A percentile compares a stretch with the other conserved stretches of the same genome.
These are phyloP conservation scores for Mus pahari DNA, from an alignment of 2,113 vertebrate species.

Conservation along the genomic window DNA sequence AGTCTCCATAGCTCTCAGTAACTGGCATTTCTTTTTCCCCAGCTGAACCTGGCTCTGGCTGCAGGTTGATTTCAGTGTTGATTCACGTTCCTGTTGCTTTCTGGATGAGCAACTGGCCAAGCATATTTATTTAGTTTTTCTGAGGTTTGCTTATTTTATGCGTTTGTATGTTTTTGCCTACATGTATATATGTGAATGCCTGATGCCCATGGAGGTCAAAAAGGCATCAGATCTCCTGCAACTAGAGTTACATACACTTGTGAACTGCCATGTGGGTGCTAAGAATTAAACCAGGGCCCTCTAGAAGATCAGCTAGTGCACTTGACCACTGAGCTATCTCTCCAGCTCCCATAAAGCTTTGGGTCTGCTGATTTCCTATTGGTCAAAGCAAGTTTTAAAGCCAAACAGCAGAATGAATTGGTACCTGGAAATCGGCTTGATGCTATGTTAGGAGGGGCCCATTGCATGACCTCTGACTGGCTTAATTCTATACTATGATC, in stretches of 20 bases:
- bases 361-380: conserved; percentile 3
- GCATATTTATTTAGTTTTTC: neutral
- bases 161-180: neutral
- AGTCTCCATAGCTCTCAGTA: neutral
- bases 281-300: neutral
- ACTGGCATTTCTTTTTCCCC: conserved; percentile 33
- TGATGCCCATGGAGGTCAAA: neutral
- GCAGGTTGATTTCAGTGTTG: neutral
- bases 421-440: neutral
- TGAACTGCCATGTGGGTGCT: neutral
- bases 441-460: neutral
- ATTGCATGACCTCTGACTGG: neutral
- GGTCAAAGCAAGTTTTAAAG: conserved; percentile 20
- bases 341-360: neutral
- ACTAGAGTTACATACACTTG: neutral
- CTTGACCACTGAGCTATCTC: neutral
- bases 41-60: neutral
- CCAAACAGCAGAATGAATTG: neutral
- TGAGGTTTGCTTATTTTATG: neutral
- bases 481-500: neutral
- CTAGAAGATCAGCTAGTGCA: neutral
- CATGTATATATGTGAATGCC: neutral
- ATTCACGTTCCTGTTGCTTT: neutral
- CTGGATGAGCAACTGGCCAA: neutral
- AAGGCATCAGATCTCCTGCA: neutral